Base-by-base conservation (phyloP, 1,140 invertebrate species). In the Drosophila ogumai region DNA sequence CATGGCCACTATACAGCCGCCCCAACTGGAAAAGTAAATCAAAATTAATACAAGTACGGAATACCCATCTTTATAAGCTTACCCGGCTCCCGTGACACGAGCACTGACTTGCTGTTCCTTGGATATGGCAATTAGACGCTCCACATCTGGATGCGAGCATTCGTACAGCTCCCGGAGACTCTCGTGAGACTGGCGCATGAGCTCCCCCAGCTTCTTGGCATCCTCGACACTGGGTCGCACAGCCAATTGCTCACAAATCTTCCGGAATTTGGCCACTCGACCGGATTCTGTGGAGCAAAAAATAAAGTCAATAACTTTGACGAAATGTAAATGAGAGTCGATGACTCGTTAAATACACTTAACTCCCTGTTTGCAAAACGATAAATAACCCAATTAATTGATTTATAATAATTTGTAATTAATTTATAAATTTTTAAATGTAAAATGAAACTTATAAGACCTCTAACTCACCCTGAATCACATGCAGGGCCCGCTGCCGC, bases 1-100 rank as follows among this genome's bases (percentile, higher is more conserved):
- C 73, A 99, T 93, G 22, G 98, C 97, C 15, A 99, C 98, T 64
- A 97, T 95, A 93, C 98, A 99, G 3, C 99, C 99, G 22, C 99
- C 99, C 99, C 99, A 99, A 22, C 97, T 98, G 8, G 5, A 38
- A 81, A 6, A 31, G 2, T 6, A n/a, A 7, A 47, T 12, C 4
- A 12, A 15, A 46, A 17, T 74, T 47, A 60, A 22, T 38, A 12
- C 15, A 6, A 15, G 4, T 5, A 19, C 0, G n/a, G 32, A 8
- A 10, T 1, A 13, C 2, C 3, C 3, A 13, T 34, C 1, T 47
- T 0, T 0, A 4, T 0, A 5, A 38, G 41, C 80, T 94, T 93
- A 96, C 94, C 98, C 98, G 17, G 98, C 98, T 56, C 99, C 99
- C 7, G 99, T 99, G 36, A 99, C 93, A 69, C 99, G 94, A 9